Evolutionary conservation across 2,113 vertebrate genomes (phyloP), one percentile per base, ranked within the genome.

Genomic region (Pelecanoides urinatrix): DNA sequence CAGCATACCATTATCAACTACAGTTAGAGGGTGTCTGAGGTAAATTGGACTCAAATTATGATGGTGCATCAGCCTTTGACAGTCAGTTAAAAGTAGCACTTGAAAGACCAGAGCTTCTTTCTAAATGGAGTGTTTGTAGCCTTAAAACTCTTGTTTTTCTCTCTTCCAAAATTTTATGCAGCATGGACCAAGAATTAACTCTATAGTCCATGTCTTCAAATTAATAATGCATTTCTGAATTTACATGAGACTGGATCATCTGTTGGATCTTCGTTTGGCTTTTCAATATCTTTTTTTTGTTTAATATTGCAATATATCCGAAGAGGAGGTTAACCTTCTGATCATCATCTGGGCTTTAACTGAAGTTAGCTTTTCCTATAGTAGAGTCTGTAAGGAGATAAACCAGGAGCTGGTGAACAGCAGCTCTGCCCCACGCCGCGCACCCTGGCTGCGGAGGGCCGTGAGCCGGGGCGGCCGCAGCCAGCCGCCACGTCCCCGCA

Each of bases 401-500:
- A 70, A 10, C 14, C n/a, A 55, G 44, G n/a, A 23, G 44, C 44
- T 44, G 52, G 58, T 63, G 42, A 18, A 2, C 18, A 30, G 34
- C 30, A 34, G 22, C 32, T 30, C 65, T 66, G 71, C n/a, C 38
- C 38, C 38, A 8, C 0, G 0, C 44, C 2, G 0, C 0, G 2
- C 10, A 47, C 81, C 25, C 14, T 52, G 42, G 2, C 61, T 26
- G 27, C 0, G 5, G 42, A 29, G 45, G 36, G 20, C 38, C 1
- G 0, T 32, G 45, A 53, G 58, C 23, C 1, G 1, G 42, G 32
- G 58, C 10, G 25, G 26, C 52, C 4, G 2, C 36, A 44, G 68
- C 36, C 1, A 0, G 10, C 13, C 1, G 5, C 67, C 2, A 1
- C 5, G 19, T 52, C 36, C 30, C 29, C 1, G 2, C 1, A 1